Base-by-base conservation (phyloP, 2,113 vertebrate species). In the Marcusenius ussheri region DNA sequence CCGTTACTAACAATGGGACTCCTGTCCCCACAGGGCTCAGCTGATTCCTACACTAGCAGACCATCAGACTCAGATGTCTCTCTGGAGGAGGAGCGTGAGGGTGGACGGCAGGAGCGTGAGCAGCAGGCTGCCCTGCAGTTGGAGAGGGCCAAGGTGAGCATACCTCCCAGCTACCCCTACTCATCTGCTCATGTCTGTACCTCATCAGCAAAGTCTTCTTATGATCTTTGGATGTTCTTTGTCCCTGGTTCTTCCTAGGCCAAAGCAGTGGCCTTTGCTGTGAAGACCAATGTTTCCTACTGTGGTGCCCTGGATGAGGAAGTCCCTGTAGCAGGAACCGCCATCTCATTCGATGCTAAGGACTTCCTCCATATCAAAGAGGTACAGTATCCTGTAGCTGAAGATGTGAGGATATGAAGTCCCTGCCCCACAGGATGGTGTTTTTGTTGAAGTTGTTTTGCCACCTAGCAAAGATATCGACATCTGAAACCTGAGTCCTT, bases 321-420 rank as follows among this genome's bases (percentile, higher is more conserved):
- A 93, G 97, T 99, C 88, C 98, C 98, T n/a, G 97, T 99, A 83
- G 97, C 97, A 1, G 97, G 98, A 93, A 98, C 98, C 0, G 98
- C 97, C 92, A 97, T 99, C 94, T 99, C 98, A 85, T 99, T 99
- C 42, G 98, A 99, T 91, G 96, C 97, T 95, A 99, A 99, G 96
- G 98, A 99, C 95, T 99, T 99, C 93, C 97, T 99, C 27, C 98
- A 99, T 94, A 99, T 99, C 90, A 99, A 99, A 95, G 98, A 99
- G 98, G 98, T 99, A 95, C 77, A 47, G 46, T 21, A 45, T n/a
- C 45, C 3, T 70, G 27, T 70, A 70, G 62, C n/a, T 70, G 62
- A 31, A 13, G n/a, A 4, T 3, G 58, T 66, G n/a, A 66, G n/a
- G 24, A 66, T 27, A 10, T 66, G 9, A 66, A 27, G 58, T 66